Base-by-base conservation (phyloP, 92 coral and sea anemone species). In the Palythoa grandis region DNA sequence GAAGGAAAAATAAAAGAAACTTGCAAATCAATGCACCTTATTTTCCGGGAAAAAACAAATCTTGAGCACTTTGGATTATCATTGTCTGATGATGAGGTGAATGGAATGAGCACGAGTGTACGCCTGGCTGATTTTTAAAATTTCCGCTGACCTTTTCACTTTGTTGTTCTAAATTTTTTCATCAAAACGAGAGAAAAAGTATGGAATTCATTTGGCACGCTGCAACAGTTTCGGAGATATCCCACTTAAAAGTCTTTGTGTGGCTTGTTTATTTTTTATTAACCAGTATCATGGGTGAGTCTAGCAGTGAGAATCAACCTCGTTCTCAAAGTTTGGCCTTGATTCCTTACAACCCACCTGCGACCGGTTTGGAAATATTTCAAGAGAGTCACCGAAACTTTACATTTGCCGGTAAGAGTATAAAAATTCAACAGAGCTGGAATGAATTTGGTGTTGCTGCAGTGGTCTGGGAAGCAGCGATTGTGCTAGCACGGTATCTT, bases 381-480 rank as follows among this genome's bases (percentile, higher is more conserved):
- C 93, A 93, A 48, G 91, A 86, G 67, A 86, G 86, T 53, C 87
- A 89, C 65, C 87, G 98, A 72, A 88, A 88, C 71, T 94, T 96
- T 82, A 89, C 89, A 14, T 96, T 95, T 85, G 98, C 89, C 13
- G 99, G 95, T 13, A 91, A 85, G 61, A 95, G 84, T 47, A 74
- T 96, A 20, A 92, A 88, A 48, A 91, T 96, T 52, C 75, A 86
- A 40, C 99, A 96, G 83, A 91, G 92, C 84, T 96, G 99, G 99
- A 84, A 95, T 69, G 93, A 95, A 22, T 91, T 92, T 56, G 99
- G 99, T 58, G 98, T 96, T 19, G 99, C 99, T 11, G 99, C 98
- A 5, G 99, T 96, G 11, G 92, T 96, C 43, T 96, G 99, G 99
- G 99, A 96, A 57, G 99, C 99, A 24, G 99, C 99, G 35, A 78